phyloP scores from a whole-genome alignment of 2,888 invertebrate species.

The Nephrotoma appendiculata region DNA sequence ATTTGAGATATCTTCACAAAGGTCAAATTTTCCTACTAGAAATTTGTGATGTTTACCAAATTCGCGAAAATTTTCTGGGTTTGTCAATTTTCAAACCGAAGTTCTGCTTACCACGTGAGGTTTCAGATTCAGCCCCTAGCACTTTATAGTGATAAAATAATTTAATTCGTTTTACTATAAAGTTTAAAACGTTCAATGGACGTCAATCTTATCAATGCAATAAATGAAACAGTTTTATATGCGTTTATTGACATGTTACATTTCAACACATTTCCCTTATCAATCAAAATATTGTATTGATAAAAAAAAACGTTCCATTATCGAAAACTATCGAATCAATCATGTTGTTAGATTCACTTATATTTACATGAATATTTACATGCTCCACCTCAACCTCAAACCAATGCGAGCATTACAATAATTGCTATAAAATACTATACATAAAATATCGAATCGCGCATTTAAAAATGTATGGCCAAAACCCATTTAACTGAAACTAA shows the following conservation, averaged over 20 bases:
- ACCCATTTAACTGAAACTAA: not conserved
- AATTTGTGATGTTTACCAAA: too few species aligned
- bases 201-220: not conserved
- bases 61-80: too few species aligned
- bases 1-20: too few species aligned
- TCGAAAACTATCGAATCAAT: not conserved
- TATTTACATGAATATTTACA: not conserved
- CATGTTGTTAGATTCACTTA: not conserved
- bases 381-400: not conserved
- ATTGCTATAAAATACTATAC: not conserved
- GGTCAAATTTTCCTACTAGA: too few species aligned
- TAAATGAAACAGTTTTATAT: not conserved
- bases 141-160: too few species aligned
- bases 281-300: not conserved
- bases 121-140: too few species aligned
- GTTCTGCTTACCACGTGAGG: too few species aligned
- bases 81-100: too few species aligned
- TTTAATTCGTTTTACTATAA: too few species aligned
- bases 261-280: not conserved
- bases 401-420: not conserved
- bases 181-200: too few species aligned
- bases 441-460: not conserved
- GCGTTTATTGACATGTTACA: not conserved
- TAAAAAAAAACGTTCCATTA: not conserved
- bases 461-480: not conserved